Base-by-base conservation (phyloP, 1,140 invertebrate genomes). In the Calycopis cecrops region DNA sequence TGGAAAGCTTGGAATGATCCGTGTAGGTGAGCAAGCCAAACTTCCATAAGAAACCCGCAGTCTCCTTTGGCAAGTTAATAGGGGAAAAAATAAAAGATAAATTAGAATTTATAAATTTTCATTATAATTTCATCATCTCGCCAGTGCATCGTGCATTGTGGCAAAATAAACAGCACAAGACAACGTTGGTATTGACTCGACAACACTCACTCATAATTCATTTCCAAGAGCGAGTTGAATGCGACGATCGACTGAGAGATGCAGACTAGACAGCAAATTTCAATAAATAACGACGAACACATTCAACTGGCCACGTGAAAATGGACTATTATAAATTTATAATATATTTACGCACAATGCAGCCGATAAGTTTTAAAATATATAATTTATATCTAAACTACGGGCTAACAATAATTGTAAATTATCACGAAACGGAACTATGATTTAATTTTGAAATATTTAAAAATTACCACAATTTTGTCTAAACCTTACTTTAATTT, bases 341-440 rank as follows among this genome's bases (percentile, higher is more conserved):
- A 44, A 4, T 16, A 6, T 50, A 49, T n/a, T 28, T 50, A 55
- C 21, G 50, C 50, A 62, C 40, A 50, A 37, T 6, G 21, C 21
- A 28, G 21, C 2, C 12, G 16, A 17, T 44, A 44, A 17, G 14
- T 4, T 44, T 44, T 44, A 62, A 62, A 62, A 62, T 62, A 62
- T 62, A 62, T 28, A 28, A 28, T 57, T 14, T 57, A 54, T 35
- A 21, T 44, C 53, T 62, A 54, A 51, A 49, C 37, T 42, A 52
- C 11, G 16, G 4, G 40, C 40, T 44, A 44, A 28, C 2, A 28
- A 14, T 40, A 60, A 56, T 54, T 47, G 55, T 58, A 61, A 61
- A 54, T 65, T 65, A 65, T 65, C 63, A 65, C 63, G 59, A 55
- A 65, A 62, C 59, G 54, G 55, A 59, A 59, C 50, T 59, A 57